These are phyloP conservation scores for Pteria penguin DNA, from an alignment of 2,888 invertebrate genomes.

Conservation along the genomic window DNA sequence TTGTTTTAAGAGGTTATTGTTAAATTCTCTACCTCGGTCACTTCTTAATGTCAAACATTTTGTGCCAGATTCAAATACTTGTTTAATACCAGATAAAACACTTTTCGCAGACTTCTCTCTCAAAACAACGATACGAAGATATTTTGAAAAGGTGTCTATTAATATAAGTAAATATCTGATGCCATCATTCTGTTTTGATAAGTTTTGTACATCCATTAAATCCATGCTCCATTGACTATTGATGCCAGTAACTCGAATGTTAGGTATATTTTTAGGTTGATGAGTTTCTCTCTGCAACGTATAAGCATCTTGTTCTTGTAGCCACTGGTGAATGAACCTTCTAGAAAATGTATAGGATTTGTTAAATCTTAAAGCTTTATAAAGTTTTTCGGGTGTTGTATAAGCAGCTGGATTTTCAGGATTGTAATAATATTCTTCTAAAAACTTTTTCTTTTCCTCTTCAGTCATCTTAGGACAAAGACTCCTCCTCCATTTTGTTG, in stretches of 20 bases:
- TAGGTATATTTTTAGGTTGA: neutral
- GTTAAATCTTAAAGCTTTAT: constrained; percentile 29
- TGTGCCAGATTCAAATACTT: neutral
- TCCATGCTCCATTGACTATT: constrained; percentile 40
- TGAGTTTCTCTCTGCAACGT: constrained; percentile 34
- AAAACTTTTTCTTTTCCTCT: constrained; percentile 1
- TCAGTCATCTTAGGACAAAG: neutral
- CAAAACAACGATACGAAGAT: constrained; percentile 32
- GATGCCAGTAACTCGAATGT: constrained; percentile 24
- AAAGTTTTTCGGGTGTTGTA: constrained; percentile 31
- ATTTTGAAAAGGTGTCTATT: constrained; percentile 41
- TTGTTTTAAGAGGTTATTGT: constrained; percentile 17
- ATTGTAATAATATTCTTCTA: constrained; percentile 33
- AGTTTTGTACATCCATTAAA: constrained; percentile 42
- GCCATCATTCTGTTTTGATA: constrained; percentile 40
- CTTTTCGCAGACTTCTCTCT: constrained; percentile 30
- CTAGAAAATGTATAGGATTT: constrained; percentile 24
- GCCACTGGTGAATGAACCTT: constrained; percentile 32
- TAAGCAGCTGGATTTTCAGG: constrained; percentile 31
- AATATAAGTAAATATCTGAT: constrained; percentile 35
- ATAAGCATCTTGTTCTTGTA: constrained; percentile 41
- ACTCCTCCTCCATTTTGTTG: neutral
- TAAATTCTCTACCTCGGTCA: constrained; percentile 40
- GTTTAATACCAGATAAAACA: constrained; percentile 29
- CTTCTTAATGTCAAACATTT: constrained; percentile 2